phyloP scores from a whole-genome alignment of 2,113 vertebrate species.

The Nesoenas mayeri region DNA sequence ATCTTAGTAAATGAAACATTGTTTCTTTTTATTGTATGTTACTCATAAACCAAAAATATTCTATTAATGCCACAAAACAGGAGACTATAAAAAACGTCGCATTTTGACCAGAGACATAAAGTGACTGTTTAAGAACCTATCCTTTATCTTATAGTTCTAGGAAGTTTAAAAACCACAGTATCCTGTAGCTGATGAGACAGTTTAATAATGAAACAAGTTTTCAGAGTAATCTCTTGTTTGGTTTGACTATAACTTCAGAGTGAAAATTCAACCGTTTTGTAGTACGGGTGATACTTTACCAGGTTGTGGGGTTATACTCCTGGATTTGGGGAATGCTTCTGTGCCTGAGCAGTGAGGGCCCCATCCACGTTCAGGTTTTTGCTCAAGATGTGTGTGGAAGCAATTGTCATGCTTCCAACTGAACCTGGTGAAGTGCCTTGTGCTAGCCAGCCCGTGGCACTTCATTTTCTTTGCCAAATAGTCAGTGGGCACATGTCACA shows the following conservation, averaged over 20 bases:
- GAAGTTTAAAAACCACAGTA: neutral
- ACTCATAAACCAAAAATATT: neutral
- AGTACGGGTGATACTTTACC: neutral
- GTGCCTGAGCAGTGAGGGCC: neutral
- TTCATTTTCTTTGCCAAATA: neutral
- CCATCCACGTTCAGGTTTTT: neutral
- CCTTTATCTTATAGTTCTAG: neutral
- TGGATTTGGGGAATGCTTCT: neutral
- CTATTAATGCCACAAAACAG: neutral
- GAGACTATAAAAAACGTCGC: neutral
- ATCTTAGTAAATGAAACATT: neutral
- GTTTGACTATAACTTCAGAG: neutral
- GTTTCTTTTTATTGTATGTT: neutral
- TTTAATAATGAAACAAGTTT: neutral
- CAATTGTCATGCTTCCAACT: neutral
- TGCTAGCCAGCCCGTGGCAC: neutral
- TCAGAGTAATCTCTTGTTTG: fast-evolving
- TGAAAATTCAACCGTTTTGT: neutral
- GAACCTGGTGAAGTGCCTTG: neutral
- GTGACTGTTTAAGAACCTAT: neutral
- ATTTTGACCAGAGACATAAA: neutral
- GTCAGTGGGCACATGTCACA: neutral
- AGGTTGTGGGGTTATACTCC: neutral
- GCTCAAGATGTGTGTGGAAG: neutral
- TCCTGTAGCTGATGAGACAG: neutral